phyloP scores from a whole-genome alignment of 2,888 invertebrate species.

The Oithona nana region DNA sequence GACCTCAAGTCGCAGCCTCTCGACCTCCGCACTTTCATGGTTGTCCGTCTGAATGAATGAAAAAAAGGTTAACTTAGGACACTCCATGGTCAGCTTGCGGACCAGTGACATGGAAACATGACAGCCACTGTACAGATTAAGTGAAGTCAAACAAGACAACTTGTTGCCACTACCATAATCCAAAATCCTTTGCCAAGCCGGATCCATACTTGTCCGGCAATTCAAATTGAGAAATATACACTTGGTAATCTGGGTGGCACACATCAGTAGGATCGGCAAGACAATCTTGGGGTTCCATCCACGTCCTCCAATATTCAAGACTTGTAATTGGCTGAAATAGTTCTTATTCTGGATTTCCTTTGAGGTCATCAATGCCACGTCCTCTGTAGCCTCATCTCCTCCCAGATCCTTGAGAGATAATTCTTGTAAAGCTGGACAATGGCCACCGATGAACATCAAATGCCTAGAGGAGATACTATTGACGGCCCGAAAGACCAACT shows the following conservation, averaged over 20 bases:
- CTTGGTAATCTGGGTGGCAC: not conserved
- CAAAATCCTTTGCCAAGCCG: not conserved
- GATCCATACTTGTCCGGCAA: not conserved
- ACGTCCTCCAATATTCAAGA: not conserved
- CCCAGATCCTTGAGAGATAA: not conserved
- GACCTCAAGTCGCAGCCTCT: not conserved
- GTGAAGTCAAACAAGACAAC: not conserved
- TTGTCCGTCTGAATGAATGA: not conserved
- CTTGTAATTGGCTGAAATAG: not conserved
- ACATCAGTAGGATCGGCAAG: not conserved
- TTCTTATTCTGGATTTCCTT: not conserved
- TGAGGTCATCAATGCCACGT: not conserved
- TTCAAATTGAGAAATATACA: not conserved
- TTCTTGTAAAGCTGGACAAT: not conserved
- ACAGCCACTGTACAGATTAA: constrained; percentile 8
- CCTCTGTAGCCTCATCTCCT: not conserved
- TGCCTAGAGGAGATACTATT: not conserved
- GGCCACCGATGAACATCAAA: constrained; percentile 1
- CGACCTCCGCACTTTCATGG: constrained; percentile 9
- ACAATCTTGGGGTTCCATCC: constrained; percentile 11
- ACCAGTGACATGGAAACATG: not conserved
- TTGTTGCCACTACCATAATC: not conserved
- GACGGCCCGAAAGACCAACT: not conserved
- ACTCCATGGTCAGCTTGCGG: not conserved
- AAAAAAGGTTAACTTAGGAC: not conserved